Conservation (phyloP, 2,113 vertebrate species). For the Paedocypris sp. region DNA sequence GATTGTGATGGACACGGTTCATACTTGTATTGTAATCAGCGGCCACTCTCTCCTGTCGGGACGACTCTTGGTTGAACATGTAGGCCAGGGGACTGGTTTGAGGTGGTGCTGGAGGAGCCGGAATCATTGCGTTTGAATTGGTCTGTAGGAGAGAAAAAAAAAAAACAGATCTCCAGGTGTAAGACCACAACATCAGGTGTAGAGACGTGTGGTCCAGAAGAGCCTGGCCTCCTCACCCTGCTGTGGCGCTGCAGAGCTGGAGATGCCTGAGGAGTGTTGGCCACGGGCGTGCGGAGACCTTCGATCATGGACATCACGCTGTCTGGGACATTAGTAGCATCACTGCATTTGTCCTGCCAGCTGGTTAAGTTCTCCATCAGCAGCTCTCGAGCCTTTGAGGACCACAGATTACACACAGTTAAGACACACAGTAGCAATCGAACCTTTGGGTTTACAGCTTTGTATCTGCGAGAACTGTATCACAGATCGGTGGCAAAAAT, state of each 20-base stretch:
- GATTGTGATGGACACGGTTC: too few species aligned
- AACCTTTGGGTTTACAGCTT: too few species aligned
- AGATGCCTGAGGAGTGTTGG: slow-evolving; percentile 77
- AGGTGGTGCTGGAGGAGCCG: slow-evolving; percentile 65
- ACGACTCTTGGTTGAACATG: slow-evolving; percentile 72
- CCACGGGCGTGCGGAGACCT: slow-evolving; percentile 62
- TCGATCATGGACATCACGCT: slow-evolving; percentile 78
- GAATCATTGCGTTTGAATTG: slow-evolving; percentile 42
- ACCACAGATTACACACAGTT: background rate
- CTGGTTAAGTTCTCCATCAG: slow-evolving; percentile 68
- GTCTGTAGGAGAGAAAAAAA: slow-evolving; percentile 33
- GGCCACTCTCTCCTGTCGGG: slow-evolving; percentile 27
- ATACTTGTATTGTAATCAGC: slow-evolving; percentile 45
- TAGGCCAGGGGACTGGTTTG: slow-evolving; percentile 75
- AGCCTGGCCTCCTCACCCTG: slow-evolving; percentile 56
- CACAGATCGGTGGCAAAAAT: too few species aligned
- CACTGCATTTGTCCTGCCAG: slow-evolving; percentile 86
- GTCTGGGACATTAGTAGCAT: slow-evolving; percentile 79
- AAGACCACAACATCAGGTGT: background rate
- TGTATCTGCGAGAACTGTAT: too few species aligned
- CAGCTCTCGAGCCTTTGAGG: slow-evolving; percentile 63
- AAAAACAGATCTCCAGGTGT: background rate
- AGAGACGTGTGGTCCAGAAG: background rate
- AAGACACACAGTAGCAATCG: too few species aligned
- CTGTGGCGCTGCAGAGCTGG: slow-evolving; percentile 68